phyloP scores from a whole-genome alignment of 1,140 invertebrate genomes.

The Carcinoscorpius rotundicauda region DNA sequence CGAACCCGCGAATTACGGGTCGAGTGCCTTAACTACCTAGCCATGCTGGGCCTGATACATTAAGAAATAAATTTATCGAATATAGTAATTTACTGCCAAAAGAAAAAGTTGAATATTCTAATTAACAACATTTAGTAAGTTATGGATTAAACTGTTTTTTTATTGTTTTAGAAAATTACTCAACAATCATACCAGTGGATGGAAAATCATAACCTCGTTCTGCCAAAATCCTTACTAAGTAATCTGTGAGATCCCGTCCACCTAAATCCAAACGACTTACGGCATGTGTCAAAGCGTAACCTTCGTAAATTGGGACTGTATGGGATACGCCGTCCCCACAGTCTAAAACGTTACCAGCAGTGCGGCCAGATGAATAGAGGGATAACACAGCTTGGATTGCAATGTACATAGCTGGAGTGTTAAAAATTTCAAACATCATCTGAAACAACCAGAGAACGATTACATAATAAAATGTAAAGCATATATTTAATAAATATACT shows the following conservation, averaged over 20 bases:
- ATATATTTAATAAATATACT: too few species aligned
- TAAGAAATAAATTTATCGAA: too few species aligned
- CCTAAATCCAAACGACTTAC: conserved; percentile 41
- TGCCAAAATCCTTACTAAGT: conserved; percentile 36
- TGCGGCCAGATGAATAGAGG: conserved; percentile 35
- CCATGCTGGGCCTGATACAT: too few species aligned
- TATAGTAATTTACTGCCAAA: too few species aligned
- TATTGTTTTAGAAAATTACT: too few species aligned
- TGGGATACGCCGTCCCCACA: conserved; percentile 33
- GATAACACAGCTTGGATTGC: conserved; percentile 33
- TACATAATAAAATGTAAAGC: too few species aligned
- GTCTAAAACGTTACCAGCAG: conserved; percentile 33
- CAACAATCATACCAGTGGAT: conserved; percentile 27
- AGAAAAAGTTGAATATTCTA: too few species aligned
- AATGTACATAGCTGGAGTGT: conserved; percentile 30
- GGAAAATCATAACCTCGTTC: conserved; percentile 42
- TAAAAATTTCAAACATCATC: conserved; percentile 43
- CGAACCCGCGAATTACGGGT: too few species aligned
- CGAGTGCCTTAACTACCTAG: too few species aligned
- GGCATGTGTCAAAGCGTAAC: conserved; percentile 73
- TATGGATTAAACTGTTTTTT: too few species aligned
- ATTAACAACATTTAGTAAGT: too few species aligned
- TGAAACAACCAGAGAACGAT: conserved; percentile 23
- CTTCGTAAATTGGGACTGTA: conserved; percentile 42
- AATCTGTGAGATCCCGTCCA: conserved; percentile 41